A percentile compares a stretch with the other conserved stretches of the same genome.
Conservation (phyloP, 2,113 vertebrate species). For the Crocuta crocuta region DNA sequence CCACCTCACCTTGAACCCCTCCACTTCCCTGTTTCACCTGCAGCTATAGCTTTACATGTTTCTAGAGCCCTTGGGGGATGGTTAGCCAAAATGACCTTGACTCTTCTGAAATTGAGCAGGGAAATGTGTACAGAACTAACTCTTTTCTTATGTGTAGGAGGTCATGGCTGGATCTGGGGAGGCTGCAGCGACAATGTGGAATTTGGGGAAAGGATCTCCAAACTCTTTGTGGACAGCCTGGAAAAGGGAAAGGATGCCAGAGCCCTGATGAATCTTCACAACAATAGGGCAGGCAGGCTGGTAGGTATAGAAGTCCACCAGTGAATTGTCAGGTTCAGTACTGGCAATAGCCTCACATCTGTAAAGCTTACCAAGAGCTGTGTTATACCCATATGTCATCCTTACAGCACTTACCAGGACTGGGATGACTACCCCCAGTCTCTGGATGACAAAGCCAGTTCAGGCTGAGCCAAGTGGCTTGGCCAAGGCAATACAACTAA, state of each 20-base stretch:
- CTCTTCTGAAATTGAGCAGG: not conserved
- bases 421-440: not conserved
- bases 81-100: not conserved
- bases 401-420: not conserved
- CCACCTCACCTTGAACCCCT: not conserved
- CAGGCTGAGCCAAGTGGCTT: not conserved
- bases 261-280: conserved; percentile 96
- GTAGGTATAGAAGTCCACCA: conserved; percentile 85
- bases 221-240: conserved; percentile 95
- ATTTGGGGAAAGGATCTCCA: conserved; percentile 96
- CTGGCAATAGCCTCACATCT: not conserved
- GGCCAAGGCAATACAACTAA: not conserved
- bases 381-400: not conserved
- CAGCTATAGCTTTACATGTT: not conserved
- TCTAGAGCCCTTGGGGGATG: not conserved
- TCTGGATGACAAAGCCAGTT: conserved; percentile 32
- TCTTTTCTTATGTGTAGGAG: conserved; percentile 87
- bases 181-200: conserved; percentile 97
- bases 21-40: not conserved
- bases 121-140: not conserved
- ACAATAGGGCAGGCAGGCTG: conserved; percentile 96
- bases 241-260: conserved; percentile 95
- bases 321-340: not conserved
- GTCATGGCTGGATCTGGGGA: conserved; percentile 98
- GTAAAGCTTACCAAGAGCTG: not conserved